phyloP scores from a whole-genome alignment of 2,888 invertebrate genomes.

The Oxycera nigricornis region DNA sequence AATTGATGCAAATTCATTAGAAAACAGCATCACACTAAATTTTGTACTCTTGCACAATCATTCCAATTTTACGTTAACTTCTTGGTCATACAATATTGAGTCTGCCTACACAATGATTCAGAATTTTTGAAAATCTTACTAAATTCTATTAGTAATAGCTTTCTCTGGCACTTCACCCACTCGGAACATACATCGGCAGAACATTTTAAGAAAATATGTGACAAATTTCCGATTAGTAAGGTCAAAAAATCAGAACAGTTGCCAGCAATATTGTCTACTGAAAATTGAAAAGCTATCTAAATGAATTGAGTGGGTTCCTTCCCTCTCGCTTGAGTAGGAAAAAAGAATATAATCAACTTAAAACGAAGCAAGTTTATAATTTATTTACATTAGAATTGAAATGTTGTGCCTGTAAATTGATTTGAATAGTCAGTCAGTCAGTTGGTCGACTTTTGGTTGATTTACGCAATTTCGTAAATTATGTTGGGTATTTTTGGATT shows the following conservation, averaged over 20 bases:
- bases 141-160: neutral
- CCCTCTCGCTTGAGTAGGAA: neutral
- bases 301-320: neutral
- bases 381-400: constrained; percentile 9
- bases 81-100: no score
- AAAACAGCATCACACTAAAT: no score
- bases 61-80: no score
- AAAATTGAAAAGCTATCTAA: neutral
- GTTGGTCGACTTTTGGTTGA: constrained; percentile 1
- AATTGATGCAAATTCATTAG: no score
- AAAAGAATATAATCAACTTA: neutral
- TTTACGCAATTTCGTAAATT: constrained; percentile 11
- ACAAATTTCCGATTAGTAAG: constrained; percentile 20
- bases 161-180: neutral
- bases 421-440: no score
- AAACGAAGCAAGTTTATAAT: neutral
- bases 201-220: constrained; percentile 4
- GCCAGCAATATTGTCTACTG: constrained; percentile 1
- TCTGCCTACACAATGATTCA: no score
- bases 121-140: no score
- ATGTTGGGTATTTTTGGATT: neutral
- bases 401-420: neutral
- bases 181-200: neutral
- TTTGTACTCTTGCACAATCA: no score
- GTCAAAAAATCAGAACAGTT: neutral